Conservation (phyloP, 2,888 invertebrate species). For the Ophioninae sp. region DNA sequence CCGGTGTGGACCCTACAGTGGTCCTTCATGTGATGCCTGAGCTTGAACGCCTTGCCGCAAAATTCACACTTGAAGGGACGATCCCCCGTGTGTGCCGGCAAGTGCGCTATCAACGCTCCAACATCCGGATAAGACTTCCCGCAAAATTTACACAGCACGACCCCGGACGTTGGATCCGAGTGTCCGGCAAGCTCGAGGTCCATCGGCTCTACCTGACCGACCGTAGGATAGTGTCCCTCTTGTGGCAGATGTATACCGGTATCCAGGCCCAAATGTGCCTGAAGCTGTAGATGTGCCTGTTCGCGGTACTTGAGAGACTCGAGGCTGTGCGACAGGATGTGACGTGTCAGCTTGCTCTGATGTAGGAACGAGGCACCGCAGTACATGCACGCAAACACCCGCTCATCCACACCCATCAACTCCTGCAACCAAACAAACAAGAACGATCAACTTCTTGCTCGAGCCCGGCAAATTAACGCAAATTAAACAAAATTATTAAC, state of each 20-base stretch:
- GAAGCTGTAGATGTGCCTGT: constrained; percentile 83
- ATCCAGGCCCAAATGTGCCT: constrained; percentile 81
- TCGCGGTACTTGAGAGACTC: constrained; percentile 94
- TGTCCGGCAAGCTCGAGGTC: constrained; percentile 85
- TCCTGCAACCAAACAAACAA: constrained; percentile 95
- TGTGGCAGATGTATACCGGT: constrained; percentile 78
- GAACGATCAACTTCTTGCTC: constrained; percentile 95
- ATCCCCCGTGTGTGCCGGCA: constrained; percentile 94
- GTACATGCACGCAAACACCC: constrained; percentile 92
- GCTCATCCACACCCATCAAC: constrained; percentile 88
- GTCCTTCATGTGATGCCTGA: constrained; percentile 96
- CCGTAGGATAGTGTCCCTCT: constrained; percentile 79
- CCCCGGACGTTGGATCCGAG: constrained; percentile 86
- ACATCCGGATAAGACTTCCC: constrained; percentile 96
- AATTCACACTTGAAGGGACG: constrained; percentile 96
- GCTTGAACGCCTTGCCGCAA: constrained; percentile 95
- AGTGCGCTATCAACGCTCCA: constrained; percentile 92
- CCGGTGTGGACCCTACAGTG: constrained; percentile 96
- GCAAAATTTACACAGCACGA: constrained; percentile 95
- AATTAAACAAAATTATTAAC: not conserved
- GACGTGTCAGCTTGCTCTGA: constrained; percentile 94
- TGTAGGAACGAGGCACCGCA: constrained; percentile 94
- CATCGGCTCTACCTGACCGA: constrained; percentile 82
- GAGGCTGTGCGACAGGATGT: constrained; percentile 93
- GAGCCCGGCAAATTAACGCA: constrained; percentile 64